phyloP scores from a whole-genome alignment of 2,888 invertebrate genomes.

The Epirrhoe alternata region DNA sequence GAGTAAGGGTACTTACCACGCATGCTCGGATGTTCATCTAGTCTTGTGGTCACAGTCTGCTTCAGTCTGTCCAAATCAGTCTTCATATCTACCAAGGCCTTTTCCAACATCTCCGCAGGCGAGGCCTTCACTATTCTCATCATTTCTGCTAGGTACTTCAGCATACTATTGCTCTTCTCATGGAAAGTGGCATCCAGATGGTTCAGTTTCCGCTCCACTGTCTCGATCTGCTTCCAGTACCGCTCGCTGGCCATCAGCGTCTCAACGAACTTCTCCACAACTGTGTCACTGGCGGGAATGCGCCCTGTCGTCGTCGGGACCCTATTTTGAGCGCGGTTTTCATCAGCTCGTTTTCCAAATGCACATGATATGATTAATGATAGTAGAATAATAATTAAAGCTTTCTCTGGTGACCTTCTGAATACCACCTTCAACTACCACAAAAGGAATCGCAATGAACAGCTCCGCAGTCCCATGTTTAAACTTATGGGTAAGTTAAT shows the following conservation, averaged over 20 bases:
- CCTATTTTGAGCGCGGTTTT: slow-evolving; percentile 11
- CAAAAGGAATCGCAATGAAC: slow-evolving; percentile 37
- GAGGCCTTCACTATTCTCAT: slow-evolving; percentile 54
- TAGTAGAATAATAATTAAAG: slow-evolving; percentile 33
- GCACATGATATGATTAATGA: slow-evolving; percentile 30
- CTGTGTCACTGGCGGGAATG: slow-evolving; percentile 53
- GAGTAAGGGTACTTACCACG: slow-evolving; percentile 54
- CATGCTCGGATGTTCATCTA: slow-evolving; percentile 48
- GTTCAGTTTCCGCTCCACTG: slow-evolving; percentile 63
- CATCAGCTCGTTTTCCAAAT: slow-evolving; percentile 34
- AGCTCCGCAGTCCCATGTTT: slow-evolving; percentile 20
- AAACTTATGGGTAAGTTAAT: slow-evolving; percentile 35
- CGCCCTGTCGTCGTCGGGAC: slow-evolving; percentile 45
- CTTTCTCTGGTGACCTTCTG: slow-evolving; percentile 44
- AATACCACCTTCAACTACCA: slow-evolving; percentile 34
- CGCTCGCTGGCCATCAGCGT: slow-evolving; percentile 70
- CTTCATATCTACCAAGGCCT: slow-evolving; percentile 53
- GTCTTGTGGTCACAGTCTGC: slow-evolving; percentile 46
- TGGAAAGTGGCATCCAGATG: slow-evolving; percentile 66
- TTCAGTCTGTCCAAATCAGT: slow-evolving; percentile 60
- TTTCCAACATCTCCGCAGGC: slow-evolving; percentile 51
- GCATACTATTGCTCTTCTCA: slow-evolving; percentile 64
- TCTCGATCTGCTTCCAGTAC: slow-evolving; percentile 70
- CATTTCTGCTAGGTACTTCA: slow-evolving; percentile 69
- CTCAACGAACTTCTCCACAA: slow-evolving; percentile 73